Evolutionary conservation across 2,113 vertebrate genomes (phyloP), one percentile per base, ranked within the genome.

Genomic region (Oophaga pumilio): DNA sequence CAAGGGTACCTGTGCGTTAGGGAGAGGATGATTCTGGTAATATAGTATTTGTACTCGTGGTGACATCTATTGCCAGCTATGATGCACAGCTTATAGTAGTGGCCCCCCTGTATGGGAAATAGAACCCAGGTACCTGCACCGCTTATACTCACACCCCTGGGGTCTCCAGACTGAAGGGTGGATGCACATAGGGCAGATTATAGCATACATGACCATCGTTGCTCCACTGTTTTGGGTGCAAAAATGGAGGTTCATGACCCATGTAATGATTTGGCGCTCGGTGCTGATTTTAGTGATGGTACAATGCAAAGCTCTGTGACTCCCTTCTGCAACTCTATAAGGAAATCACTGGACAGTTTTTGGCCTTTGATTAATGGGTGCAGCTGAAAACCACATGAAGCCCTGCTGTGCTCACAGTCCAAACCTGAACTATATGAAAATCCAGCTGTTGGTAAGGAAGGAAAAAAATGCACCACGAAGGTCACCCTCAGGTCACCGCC

Each of bases 311-410:
- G 26, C 28, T 49, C 69, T 49, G 28, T 1, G 71, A 74, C 71
- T 8, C 18, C 71, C 18, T 50, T 2, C 71, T 74, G 71, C 8
- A 14, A 33, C 69, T 26, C 8, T 14, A 43, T 18, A 74, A 14
- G 71, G 71, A 50, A 69, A 68, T 68, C 2, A 66, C 6, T 66
- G 64, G 22, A 68, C 24, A 12, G n/a, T 24, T 68, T 33, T 28
- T 76, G 43, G 5, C 43, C 26, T n/a, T 13, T 52, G 74, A 52
- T 76, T 76, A 52, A 76, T 76, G 43, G 20, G 7, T 53, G 74
- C 49, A 76, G 43, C 74, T 76, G 43, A 76, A 53, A 76, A 76
- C 43, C 74, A 74, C 74, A 76, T 50, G 49, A n/a, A 76, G 13
- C 43, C 43, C 73, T 26, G 49, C 74, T 53, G 50, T 53, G n/a